These are phyloP conservation scores for Apoda limacodes DNA, from an alignment of 2,888 invertebrate species.

Conservation along the genomic window DNA sequence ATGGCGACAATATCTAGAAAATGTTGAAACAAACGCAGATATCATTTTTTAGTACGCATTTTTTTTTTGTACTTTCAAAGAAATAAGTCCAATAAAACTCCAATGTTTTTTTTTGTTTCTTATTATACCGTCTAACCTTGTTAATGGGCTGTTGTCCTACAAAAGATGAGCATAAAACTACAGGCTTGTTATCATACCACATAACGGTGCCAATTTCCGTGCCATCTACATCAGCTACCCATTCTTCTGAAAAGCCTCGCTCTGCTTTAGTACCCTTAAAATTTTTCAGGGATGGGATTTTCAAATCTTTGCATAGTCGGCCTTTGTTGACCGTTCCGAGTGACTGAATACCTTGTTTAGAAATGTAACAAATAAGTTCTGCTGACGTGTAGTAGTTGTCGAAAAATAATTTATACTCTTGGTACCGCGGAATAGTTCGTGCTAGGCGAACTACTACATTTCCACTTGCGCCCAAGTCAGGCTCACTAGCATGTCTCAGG, in stretches of 20 bases:
- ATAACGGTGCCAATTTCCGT: constrained; percentile 9
- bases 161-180: constrained; percentile 17
- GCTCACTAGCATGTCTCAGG: constrained; percentile 2
- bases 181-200: constrained; percentile 18
- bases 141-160: constrained; percentile 14
- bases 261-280: constrained; percentile 7
- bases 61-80: no score
- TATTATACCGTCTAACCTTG: constrained; percentile 11
- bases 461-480: constrained; percentile 3
- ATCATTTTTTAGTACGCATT: background rate
- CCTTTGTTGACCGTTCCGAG: constrained; percentile 15
- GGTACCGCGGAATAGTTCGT: constrained; percentile 3
- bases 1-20: no score
- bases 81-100: no score
- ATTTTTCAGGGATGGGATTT: constrained; percentile 16
- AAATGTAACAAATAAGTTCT: constrained; percentile 13
- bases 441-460: constrained; percentile 9
- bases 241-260: constrained; percentile 16
- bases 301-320: constrained; percentile 13
- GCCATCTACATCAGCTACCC: constrained; percentile 9
- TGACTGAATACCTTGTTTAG: constrained; percentile 15
- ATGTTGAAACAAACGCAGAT: no score
- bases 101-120: constrained; percentile 16
- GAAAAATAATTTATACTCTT: constrained; percentile 15
- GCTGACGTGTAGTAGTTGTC: constrained; percentile 18